Evolutionary conservation across 2,797 vertebrate species (phyloP).

Genomic region (Merluccius polli): DNA sequence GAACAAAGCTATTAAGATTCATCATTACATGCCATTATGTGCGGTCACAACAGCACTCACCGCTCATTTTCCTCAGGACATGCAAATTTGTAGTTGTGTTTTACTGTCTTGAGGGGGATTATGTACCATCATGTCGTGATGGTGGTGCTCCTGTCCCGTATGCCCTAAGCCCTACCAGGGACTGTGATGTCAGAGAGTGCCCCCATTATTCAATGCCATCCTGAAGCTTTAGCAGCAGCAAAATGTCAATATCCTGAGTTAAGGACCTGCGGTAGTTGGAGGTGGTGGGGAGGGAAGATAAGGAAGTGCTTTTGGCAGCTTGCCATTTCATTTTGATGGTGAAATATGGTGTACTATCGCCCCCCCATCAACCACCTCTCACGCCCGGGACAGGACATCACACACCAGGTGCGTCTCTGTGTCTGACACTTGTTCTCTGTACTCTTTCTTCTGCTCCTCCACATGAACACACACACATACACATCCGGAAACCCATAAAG

Average conservation of each 20-base stretch:
- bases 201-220: background rate
- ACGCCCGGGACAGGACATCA: slow-evolving; percentile 14
- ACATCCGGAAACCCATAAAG: background rate
- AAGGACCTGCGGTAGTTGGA: background rate
- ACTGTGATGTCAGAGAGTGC: too few species aligned
- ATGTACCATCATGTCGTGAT: too few species aligned
- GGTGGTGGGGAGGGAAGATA: background rate
- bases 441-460: slow-evolving; percentile 9
- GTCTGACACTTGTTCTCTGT: slow-evolving; percentile 12
- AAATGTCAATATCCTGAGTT: background rate
- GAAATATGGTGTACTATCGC: slow-evolving; percentile 23
- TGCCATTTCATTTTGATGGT: slow-evolving; percentile 42
- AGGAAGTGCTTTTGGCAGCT: slow-evolving; percentile 30
- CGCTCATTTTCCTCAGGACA: too few species aligned
- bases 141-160: too few species aligned
- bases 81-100: too few species aligned
- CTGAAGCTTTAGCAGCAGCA: background rate
- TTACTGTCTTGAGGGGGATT: too few species aligned
- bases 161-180: background rate
- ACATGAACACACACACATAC: background rate
- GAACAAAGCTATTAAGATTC: too few species aligned
- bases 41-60: too few species aligned
- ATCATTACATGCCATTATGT: too few species aligned
- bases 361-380: slow-evolving; percentile 32
- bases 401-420: background rate